Evolutionary conservation across 2,113 vertebrate species (phyloP), one percentile per base, ranked within the genome.

Genomic region (Aplodontia rufa): DNA sequence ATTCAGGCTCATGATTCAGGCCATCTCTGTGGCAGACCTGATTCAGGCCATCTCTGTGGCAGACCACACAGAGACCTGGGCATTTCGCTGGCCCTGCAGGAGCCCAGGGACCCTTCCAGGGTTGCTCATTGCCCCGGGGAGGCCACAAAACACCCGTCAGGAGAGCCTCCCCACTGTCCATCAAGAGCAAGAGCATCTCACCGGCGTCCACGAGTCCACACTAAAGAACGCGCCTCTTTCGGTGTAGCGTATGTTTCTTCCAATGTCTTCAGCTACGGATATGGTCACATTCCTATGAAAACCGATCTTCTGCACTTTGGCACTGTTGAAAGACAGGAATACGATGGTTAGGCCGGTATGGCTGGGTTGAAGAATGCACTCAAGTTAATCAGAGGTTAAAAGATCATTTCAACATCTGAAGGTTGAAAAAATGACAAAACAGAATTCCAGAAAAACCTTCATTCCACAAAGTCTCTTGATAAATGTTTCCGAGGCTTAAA

Each of bases 181-280:
- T 5, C 1, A 13, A 32, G 16, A 79, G 40, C 11, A 12, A 26
- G 32, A 51, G 42, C 42, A 20, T 53, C 97, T 98, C 96, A 99
- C 98, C 75, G 95, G 96, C 85, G 98, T 97, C 98, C 98, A 98
- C 42, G 98, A 89, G 6, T 98, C 97, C 60, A 98, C 68, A 6
- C 87, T 94, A 62, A 98, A 99, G 86, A 94, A 95, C 93, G 98
- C 98, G 68, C 99, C 99, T 97, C 98, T 98, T 75, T 97, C 95
- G 7, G 98, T 98, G 45, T 98, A 98, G 40, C 83, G 98, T 45
- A 98, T 91, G 45, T 98, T 97, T 49, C 96, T 98, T 79, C 86
- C 95, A 66, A 42, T 45, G 76, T 92, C 49, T 80, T 96, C 88
- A 22, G 53, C 68, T 66, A 96, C 51, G 42, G 96, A 93, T 75